Base-by-base conservation (phyloP, 2,797 vertebrate genomes). In the Mycteria americana region DNA sequence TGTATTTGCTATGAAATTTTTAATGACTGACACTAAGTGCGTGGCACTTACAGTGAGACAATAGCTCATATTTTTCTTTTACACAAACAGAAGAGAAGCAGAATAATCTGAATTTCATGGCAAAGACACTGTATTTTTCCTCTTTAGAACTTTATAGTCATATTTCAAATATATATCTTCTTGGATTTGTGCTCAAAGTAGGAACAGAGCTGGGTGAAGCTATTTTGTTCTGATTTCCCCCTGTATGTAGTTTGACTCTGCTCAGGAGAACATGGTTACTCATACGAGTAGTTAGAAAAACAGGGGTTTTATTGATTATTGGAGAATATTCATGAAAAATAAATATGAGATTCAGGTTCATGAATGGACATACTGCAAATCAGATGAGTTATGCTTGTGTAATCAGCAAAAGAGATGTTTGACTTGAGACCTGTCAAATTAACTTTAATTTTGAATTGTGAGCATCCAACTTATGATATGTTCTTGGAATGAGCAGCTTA, bases 361-460 rank as follows among this genome's bases (percentile, higher is more conserved):
- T 30, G 30, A 90, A 43, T 60, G 73, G 87, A 73, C 63, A 70
- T 57, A 27, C 50, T 65, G 59, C 57, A 89, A 57, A 72, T 72
- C 54, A 79, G 57, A 88, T 90, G 76, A 86, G 48, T 60, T 96
- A 22, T 41, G 46, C 48, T 78, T 86, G 35, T 83, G 68, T 82
- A 93, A 74, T 60, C 67, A 73, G 53, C 23, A 82, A 83, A 69
- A 92, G 76, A 62, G 57, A 78, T 2, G 1, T 95, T 93, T 86
- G 68, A 35, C 46, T 92, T 86, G 74, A 78, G 51, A 43, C 46
- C 31, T 78, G 69, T 88, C 57, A 86, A 92, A 94, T 90, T 92
- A 89, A 67, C 53, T 92, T 56, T 69, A 73, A 73, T 95, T 93
- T 94, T 96, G 83, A 94, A 79, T 83, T 86, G 60, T 85, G 84